Percentiles rank a stretch among this genome's conserved stretches.
phyloP scores from a whole-genome alignment of 2,888 invertebrate genomes.

The Plusia festucae region DNA sequence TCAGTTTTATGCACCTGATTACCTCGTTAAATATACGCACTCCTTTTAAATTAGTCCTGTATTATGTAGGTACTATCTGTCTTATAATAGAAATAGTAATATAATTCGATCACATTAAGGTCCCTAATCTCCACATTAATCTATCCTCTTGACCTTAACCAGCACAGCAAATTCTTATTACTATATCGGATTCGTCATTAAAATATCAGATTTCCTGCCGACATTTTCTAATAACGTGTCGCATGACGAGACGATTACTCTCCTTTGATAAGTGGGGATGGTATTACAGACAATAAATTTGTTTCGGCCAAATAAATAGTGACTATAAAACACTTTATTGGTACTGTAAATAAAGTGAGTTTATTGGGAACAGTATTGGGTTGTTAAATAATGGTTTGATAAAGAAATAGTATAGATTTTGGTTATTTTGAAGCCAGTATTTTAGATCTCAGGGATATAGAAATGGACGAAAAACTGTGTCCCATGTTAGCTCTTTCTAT shows the following conservation, averaged over 20 bases:
- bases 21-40: too few relatives aligned
- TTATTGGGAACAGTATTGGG: conserved; percentile 51
- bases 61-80: too few relatives aligned
- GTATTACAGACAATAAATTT: conserved; percentile 63
- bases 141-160: conserved; percentile 6
- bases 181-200: conserved; percentile 39
- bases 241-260: conserved; percentile 51
- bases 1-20: too few relatives aligned
- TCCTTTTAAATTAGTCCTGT: too few relatives aligned
- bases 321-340: conserved; percentile 61
- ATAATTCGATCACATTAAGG: too few relatives aligned
- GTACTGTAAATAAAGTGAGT: conserved; percentile 53
- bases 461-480: neutral
- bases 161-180: conserved; percentile 21
- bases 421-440: conserved; percentile 23
- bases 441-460: conserved; percentile 14
- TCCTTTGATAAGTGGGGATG: conserved; percentile 60
- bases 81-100: too few relatives aligned
- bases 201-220: conserved; percentile 48
- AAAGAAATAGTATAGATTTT: conserved; percentile 29
- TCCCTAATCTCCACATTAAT: neutral
- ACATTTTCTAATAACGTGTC: conserved; percentile 59
- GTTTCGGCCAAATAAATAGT: conserved; percentile 55
- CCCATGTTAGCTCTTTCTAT: neutral
- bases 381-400: conserved; percentile 39